Percentiles rank a stretch among this genome's conserved stretches.
phyloP scores from a whole-genome alignment of 1,140 invertebrate species.

The Drosophila arawakana region DNA sequence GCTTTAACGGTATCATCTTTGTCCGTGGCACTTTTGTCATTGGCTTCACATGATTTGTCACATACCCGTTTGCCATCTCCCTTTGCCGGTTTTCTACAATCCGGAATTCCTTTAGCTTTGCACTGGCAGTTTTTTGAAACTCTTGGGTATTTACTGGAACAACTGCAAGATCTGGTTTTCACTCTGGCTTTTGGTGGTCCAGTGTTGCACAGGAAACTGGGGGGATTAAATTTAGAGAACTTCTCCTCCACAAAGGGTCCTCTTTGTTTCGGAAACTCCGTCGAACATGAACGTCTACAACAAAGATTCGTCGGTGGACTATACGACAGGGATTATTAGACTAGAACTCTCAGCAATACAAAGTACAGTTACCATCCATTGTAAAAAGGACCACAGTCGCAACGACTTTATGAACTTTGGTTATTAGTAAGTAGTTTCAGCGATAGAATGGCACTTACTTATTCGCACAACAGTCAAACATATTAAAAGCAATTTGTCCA shows the following conservation, averaged over 20 bases:
- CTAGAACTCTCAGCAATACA: not conserved
- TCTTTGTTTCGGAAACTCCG: not conserved
- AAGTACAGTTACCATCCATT: slow-evolving; percentile 8
- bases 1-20: not conserved
- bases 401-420: not conserved
- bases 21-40: not conserved
- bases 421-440: not conserved
- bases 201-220: slow-evolving; percentile 48
- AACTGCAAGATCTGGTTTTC: not conserved
- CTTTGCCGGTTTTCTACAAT: slow-evolving; percentile 1
- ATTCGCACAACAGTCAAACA: slow-evolving; percentile 24
- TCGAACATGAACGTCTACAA: not conserved
- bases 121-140: slow-evolving; percentile 1
- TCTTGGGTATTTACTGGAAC: not conserved
- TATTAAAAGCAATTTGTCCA: slow-evolving; percentile 31
- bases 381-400: not conserved
- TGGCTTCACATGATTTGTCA: slow-evolving; percentile 1
- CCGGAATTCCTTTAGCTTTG: slow-evolving; percentile 3
- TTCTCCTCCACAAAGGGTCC: slow-evolving; percentile 39
- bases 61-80: slow-evolving; percentile 4
- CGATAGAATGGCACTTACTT: slow-evolving; percentile 19
- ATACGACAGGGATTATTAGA: not conserved
- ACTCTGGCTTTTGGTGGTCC: not conserved
- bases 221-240: slow-evolving; percentile 54
- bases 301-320: slow-evolving; percentile 1